These are phyloP conservation scores for Carterocephalus palaemon DNA, from an alignment of 2,888 invertebrate species.

Conservation along the genomic window DNA sequence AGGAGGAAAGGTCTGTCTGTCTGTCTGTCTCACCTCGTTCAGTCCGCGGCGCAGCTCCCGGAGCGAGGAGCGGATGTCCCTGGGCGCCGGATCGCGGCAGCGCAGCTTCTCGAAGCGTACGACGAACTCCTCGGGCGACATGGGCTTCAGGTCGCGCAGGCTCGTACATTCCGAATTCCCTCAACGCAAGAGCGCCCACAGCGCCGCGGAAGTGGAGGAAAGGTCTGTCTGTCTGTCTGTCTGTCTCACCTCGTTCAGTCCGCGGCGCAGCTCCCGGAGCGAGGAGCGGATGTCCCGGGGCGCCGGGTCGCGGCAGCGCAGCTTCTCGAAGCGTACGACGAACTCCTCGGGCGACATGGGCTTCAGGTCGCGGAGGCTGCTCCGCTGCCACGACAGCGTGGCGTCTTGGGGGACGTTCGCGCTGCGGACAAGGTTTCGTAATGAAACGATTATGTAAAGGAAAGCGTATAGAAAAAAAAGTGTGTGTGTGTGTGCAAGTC, in stretches of 20 bases:
- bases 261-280: conserved; percentile 57
- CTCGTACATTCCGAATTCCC: no score
- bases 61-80: conserved; percentile 44
- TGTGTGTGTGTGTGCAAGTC: no score
- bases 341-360: conserved; percentile 65
- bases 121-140: conserved; percentile 58
- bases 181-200: no score
- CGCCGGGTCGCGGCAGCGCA: conserved; percentile 42
- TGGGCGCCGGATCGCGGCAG: conserved; percentile 36
- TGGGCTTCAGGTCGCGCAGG: conserved; percentile 61
- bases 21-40: conserved; percentile 49
- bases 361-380: conserved; percentile 41
- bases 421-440: not conserved
- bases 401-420: conserved; percentile 6
- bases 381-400: conserved; percentile 30
- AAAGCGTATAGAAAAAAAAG: no score
- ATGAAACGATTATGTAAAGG: no score
- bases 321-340: conserved; percentile 48
- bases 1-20: not conserved
- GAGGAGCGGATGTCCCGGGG: conserved; percentile 40
- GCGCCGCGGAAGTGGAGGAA: not conserved
- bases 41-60: conserved; percentile 59
- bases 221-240: not conserved
- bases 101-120: conserved; percentile 51
- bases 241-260: conserved; percentile 56